phyloP scores from a whole-genome alignment of 2,888 invertebrate genomes.

The Nymphalis c-album region DNA sequence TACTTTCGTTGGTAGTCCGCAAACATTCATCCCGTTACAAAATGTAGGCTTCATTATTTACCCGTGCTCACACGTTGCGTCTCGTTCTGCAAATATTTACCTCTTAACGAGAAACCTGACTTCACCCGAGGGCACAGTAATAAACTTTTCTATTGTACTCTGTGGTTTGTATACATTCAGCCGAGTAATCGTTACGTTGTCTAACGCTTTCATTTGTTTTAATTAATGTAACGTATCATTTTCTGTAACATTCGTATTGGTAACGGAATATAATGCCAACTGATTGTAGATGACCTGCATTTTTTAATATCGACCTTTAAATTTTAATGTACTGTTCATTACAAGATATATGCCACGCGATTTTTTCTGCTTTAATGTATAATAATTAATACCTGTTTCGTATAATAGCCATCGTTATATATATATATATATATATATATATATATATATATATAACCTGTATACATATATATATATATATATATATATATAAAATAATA shows the following conservation, averaged over 20 bases:
- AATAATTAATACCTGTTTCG: too few species aligned
- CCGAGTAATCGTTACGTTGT: slow-evolving; percentile 50
- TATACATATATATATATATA: too few species aligned
- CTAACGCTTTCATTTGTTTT: slow-evolving; percentile 49
- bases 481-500: too few species aligned
- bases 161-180: slow-evolving; percentile 53
- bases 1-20: slow-evolving; percentile 74
- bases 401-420: too few species aligned
- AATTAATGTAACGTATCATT: slow-evolving; percentile 1
- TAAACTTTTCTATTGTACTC: slow-evolving; percentile 74
- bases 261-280: neutral
- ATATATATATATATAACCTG: too few species aligned
- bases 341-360: too few species aligned
- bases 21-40: slow-evolving; percentile 75
- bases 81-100: slow-evolving; percentile 71
- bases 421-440: too few species aligned
- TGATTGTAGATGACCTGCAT: neutral
- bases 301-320: neutral
- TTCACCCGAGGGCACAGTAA: slow-evolving; percentile 67
- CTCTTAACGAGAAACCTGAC: slow-evolving; percentile 75
- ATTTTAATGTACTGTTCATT: too few species aligned
- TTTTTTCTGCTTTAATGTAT: too few species aligned
- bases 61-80: slow-evolving; percentile 67
- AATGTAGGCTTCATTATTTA: slow-evolving; percentile 75
- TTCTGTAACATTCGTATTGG: neutral